These are phyloP conservation scores for Rutilus rutilus DNA, from an alignment of 2,113 vertebrate genomes.

Conservation along the genomic window DNA sequence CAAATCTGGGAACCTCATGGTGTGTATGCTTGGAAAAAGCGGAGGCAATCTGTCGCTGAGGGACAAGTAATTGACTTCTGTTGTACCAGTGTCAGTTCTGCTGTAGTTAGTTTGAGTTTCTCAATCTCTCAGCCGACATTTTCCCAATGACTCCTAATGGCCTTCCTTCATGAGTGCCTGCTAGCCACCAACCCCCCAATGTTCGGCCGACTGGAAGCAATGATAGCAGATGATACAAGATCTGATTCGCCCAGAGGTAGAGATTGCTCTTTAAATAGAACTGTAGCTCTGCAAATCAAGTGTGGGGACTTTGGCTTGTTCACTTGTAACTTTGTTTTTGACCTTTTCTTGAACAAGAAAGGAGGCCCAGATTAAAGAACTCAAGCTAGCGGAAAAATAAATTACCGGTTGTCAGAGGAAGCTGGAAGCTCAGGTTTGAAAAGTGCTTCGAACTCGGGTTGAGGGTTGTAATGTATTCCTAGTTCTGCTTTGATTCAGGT, in stretches of 20 bases:
- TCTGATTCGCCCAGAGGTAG: neutral
- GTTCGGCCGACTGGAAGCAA: slow-evolving; percentile 17
- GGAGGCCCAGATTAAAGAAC: slow-evolving; percentile 1
- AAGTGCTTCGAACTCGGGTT: neutral
- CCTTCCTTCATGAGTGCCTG: slow-evolving; percentile 34
- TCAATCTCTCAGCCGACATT: slow-evolving; percentile 11
- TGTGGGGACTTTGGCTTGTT: neutral
- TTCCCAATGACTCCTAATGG: slow-evolving; percentile 38
- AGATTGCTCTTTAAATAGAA: slow-evolving; percentile 24
- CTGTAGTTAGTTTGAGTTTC: slow-evolving; percentile 30
- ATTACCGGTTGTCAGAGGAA: slow-evolving; percentile 20
- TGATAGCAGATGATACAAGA: slow-evolving; percentile 1
- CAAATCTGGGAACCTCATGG: slow-evolving; percentile 22
- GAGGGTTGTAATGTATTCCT: neutral
- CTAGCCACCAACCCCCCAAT: neutral
- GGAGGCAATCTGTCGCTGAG: slow-evolving; percentile 40
- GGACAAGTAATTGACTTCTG: slow-evolving; percentile 51
- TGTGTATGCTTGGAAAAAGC: neutral
- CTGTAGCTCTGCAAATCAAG: slow-evolving; percentile 9
- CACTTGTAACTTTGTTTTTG: slow-evolving; percentile 5
- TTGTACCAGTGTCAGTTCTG: slow-evolving; percentile 24
- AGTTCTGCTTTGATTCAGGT: neutral
- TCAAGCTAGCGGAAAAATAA: neutral
- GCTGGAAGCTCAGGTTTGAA: neutral
- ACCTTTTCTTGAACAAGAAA: slow-evolving; percentile 17